Conservation (phyloP, 2,113 vertebrate species). For the Ptilonorhynchus violaceus region DNA sequence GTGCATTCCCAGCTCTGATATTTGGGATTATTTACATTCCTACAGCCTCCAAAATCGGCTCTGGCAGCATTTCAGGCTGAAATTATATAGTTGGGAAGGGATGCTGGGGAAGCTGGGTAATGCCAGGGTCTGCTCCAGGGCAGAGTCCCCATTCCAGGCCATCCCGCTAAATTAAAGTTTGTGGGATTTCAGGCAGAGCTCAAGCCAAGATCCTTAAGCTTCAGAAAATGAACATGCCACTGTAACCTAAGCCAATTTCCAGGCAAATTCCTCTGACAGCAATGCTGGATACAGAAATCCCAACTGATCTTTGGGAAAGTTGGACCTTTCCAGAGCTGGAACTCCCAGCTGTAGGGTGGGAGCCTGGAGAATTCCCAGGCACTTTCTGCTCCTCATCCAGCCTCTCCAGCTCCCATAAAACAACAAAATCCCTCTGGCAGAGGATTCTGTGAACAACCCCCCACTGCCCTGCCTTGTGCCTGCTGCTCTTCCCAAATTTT, state of each 20-base stretch:
- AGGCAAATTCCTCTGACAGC: not conserved
- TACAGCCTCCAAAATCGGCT: not conserved
- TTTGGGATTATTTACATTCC: not conserved
- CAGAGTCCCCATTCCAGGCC: not conserved
- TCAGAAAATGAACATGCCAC: not conserved
- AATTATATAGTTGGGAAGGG: not conserved
- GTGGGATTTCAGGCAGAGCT: not conserved
- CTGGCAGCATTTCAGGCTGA: not conserved
- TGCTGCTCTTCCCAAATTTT: not conserved
- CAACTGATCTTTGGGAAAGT: not conserved
- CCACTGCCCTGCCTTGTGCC: not conserved
- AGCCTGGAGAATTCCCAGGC: not conserved
- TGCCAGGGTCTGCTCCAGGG: constrained; percentile 27
- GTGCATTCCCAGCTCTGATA: not conserved
- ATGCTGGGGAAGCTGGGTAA: not conserved
- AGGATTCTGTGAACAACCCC: not conserved
- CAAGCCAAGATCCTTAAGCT: constrained; percentile 7
- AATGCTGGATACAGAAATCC: not conserved
- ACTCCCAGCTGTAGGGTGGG: not conserved
- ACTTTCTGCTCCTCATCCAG: not conserved
- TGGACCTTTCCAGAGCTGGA: not conserved
- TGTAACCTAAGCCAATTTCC: not conserved
- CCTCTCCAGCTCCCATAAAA: not conserved
- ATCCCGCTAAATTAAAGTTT: not conserved
- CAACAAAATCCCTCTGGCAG: not conserved